Evolutionary conservation across 2,797 vertebrate genomes (phyloP), one percentile per base, ranked within the genome.

Genomic region (Syngnathus acus): DNA sequence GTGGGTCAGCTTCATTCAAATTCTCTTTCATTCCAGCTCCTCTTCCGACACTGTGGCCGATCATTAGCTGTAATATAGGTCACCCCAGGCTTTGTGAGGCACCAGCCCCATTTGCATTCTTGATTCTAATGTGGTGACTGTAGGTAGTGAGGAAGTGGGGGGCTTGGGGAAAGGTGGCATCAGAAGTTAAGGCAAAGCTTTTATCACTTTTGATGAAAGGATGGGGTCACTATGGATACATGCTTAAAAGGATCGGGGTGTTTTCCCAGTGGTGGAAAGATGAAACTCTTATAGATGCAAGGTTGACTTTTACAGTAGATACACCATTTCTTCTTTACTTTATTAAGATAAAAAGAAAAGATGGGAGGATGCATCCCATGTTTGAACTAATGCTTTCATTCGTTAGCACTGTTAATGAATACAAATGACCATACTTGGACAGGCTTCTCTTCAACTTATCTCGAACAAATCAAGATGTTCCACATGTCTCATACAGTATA

Each of bases 1-100:
- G 90, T 92, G 88, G 91, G 91, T 92, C 91, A 92, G 84, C 89
- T 89, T 90, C 88, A 91, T 92, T 92, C 88, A 89, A 90, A 92
- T 92, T 92, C 89, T 88, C 91, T 91, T 92, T 92, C 90, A 92
- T 91, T 92, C 77, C 75, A 69, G 80, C 81, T 87, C 84, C 77
- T 88, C 87, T 86, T 85, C 82, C 74, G 75, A 83, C 87, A 84
- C 78, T 82, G 84, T 84, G 85, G 89, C 86, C 88, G 89, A 90
- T 92, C 88, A 90, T 92, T 92, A 91, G 90, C 88, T 86, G 86
- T 89, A 89, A 92, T 92, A 89, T 92, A 91, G 91, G 91, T 91
- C 91, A 91, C 83, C 79, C 82, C 79, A 80, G 87, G 88, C 90
- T 91, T 91, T 89, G 85, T 90, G 86, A 89, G 82, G 82, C 82